A percentile compares a stretch with the other conserved stretches of the same genome.
These are phyloP conservation scores for Melinaea menophilus DNA, from an alignment of 2,888 invertebrate genomes.

Conservation along the genomic window DNA sequence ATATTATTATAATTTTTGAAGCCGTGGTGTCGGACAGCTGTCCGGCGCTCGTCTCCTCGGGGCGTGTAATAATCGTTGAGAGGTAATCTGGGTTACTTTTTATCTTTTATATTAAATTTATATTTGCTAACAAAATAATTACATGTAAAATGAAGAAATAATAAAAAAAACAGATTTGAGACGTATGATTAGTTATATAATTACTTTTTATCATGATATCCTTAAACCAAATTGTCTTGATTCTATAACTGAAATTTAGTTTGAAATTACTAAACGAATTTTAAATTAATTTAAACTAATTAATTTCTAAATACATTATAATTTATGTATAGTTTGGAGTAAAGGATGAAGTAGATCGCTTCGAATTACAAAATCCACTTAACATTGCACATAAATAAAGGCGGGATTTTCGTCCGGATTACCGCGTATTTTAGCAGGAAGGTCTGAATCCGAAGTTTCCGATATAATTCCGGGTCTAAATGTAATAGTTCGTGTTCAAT, in stretches of 20 bases:
- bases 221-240: background rate
- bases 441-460: conserved; percentile 52
- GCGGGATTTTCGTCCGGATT: conserved; percentile 52
- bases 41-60: conserved; percentile 1
- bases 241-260: no score
- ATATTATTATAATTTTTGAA: conserved; percentile 2
- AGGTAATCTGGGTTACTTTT: conserved; percentile 23
- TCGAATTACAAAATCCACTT: conserved; percentile 39
- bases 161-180: background rate
- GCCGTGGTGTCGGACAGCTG: conserved; percentile 1
- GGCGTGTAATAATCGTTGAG: conserved; percentile 3
- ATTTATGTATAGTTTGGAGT: conserved; percentile 15
- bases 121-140: conserved; percentile 6
- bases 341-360: conserved; percentile 21
- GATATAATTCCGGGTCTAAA: conserved; percentile 54
- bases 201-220: no score
- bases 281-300: conserved; percentile 8
- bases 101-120: conserved; percentile 17
- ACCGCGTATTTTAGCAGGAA: conserved; percentile 48
- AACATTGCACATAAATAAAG: conserved; percentile 48
- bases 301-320: conserved; percentile 11
- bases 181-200: no score
- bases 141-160: conserved; percentile 2
- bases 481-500: conserved; percentile 63
- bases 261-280: background rate